Percentiles rank a stretch among this genome's conserved stretches.
Conservation (phyloP, 2,113 vertebrate genomes). For the Aspiorhynchus laticeps region DNA sequence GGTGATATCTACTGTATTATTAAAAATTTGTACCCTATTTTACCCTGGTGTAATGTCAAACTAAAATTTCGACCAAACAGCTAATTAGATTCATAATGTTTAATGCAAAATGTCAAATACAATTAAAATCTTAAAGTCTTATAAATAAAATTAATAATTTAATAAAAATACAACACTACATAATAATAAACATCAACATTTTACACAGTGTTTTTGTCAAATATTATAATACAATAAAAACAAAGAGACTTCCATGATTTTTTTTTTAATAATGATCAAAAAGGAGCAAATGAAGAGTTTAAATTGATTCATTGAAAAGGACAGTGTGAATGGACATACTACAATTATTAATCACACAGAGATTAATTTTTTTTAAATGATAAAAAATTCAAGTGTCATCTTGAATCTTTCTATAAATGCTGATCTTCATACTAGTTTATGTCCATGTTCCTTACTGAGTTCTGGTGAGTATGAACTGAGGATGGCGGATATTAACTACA, state of each 20-base stretch:
- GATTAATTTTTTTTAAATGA: neutral
- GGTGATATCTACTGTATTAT: neutral
- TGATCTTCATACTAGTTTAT: neutral
- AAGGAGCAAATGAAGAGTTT: neutral
- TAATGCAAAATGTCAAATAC: neutral
- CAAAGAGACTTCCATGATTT: neutral
- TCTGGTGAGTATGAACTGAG: constrained; percentile 43
- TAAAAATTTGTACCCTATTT: neutral
- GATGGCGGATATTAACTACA: constrained; percentile 73
- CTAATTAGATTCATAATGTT: neutral
- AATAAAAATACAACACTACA: neutral
- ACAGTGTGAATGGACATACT: neutral
- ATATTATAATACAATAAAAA: neutral
- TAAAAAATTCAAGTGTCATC: neutral
- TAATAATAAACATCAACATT: neutral
- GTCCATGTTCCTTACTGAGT: constrained; percentile 35
- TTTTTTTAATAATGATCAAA: neutral
- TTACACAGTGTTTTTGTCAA: neutral
- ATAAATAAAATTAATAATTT: neutral
- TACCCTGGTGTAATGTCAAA: neutral
- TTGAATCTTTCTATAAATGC: neutral
- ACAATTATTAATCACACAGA: neutral
- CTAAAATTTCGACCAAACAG: neutral
- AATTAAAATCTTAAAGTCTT: neutral
- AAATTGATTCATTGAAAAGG: neutral